Evolutionary conservation across 2,113 vertebrate genomes (phyloP), one percentile per base, ranked within the genome.

Genomic region (Corydoras sp.): DNA sequence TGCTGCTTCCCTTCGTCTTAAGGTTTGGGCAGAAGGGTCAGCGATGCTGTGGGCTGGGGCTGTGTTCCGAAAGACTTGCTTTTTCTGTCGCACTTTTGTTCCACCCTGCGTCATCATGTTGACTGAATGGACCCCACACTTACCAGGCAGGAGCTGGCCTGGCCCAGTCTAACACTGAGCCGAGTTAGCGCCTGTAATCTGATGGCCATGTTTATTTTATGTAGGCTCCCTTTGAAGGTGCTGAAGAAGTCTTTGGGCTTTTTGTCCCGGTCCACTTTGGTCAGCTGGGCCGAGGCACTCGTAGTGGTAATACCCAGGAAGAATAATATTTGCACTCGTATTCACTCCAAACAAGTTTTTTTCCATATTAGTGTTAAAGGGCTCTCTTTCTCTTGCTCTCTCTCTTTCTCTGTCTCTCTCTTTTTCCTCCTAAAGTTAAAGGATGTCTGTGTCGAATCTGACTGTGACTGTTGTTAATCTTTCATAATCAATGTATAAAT

Each of bases 131-230:
- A 91, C 90, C 89, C 90, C 90, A 90, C 89, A 90, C 87, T 90
- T 88, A 83, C 89, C 86, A 85, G 81, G 81, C 80, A 86, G 85
- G 83, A 79, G 83, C 80, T 80, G 76, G 69, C 85, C 76, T 82
- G 76, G 69, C 74, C 76, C 67, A 79, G 32, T 81, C 80, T 83
- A 87, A 85, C 83, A 83, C 69, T 73, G 84, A 82, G 83, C 86
- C 84, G 83, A 86, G 85, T 89, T 90, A 86, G 84, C 86, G 80
- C 79, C 88, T 73, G 86, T 89, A 90, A 91, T 91, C 90, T 90
- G 88, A 90, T 88, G 87, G 89, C 81, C 65, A n/a, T 90, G 89
- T 90, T 91, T 91, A 91, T 91, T 90, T 90, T 88, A 90, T 90
- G 88, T 88, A 87, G 86, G 82, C 81, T 85, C 80, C 79, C 84